Base-by-base conservation (phyloP, 2,888 invertebrate species). In the Bombylius major region DNA sequence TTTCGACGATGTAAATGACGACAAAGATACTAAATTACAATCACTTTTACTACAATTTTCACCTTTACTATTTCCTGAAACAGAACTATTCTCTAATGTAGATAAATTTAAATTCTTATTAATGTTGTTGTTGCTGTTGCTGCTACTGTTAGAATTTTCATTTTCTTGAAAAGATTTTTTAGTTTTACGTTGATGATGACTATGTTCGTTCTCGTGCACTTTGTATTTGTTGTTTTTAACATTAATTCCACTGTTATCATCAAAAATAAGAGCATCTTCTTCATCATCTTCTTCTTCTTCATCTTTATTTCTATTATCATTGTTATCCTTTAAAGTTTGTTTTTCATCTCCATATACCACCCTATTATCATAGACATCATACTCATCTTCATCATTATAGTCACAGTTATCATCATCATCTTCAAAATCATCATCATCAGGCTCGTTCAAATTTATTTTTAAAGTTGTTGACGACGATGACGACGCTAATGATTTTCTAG, bases 401-500 rank as follows among this genome's bases (percentile, higher is more conserved):
- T 50, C 51, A 11, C 50, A 45, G 4, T 50, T 47, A 13, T 50
- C 42, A 9, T 51, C 51, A 12, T 55, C 47, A 34, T 55, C 50
- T 31, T 51, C 55, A 39, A n/a, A 42, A 39, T 51, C 33, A n/a
- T 51, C 45, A 7, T 46, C 51, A 44, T 55, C 51, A 11, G 51
- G 51, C 5, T 55, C 55, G 14, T 55, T 55, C 14, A 51, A 47
- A 51, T 55, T 55, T 36, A 55, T 47, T 55, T 55, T 47, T 14
- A 55, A 9, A 6, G 55, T 51, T 13, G 51, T 46, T 51, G 55
- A 47, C 14, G 33, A 46, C 12, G 64, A 58, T 5, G 65, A 62
- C 12, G 62, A 62, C 12, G 59, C 50, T 50, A 59, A 55, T n/a
- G 58, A 56, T 61, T 63, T 61, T 59, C 62, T 57, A n/a, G 50